Base-by-base conservation (phyloP, 35 echinoderm and acorn worm species). In the Heliocidaris erythrogramma region DNA sequence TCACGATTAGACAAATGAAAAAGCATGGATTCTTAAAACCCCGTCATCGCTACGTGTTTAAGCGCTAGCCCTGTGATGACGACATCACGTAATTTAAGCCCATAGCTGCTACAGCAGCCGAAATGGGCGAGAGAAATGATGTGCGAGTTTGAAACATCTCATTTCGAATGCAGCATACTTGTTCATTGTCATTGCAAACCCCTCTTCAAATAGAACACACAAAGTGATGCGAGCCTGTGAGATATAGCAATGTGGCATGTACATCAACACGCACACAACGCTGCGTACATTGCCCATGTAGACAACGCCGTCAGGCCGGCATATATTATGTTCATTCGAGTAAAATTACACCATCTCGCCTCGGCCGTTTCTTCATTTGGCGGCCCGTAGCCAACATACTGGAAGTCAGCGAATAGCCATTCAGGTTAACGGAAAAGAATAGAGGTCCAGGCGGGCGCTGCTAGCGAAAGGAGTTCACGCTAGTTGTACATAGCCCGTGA, bases 341-440 rank as follows among this genome's bases (percentile, higher is more conserved):
- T 78, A n/a, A n/a, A 78, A 18, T 78, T 78, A 78, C 65, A 78
- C 65, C 65, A 78, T 8, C 65, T 27, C 65, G 17, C 2, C 27
- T 78, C 65, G 65, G 65, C 17, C 65, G 65, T 7, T 78, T 78
- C 65, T 78, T 27, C 65, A 78, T 78, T 78, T 27, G 17, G 65
- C 65, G 27, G 65, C 18, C 8, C 65, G 65, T 78, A 78, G 65
- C 65, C 65, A 78, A 78, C 27, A n/a, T n/a, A 78, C 27, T 78
- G 65, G 61, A 78, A 78, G 65, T 78, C 65, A 78, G 65, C 65
- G 65, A 78, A 78, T 78, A 78, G 65, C 65, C 65, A 78, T 78
- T 78, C 65, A 78, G 65, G 27, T 78, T 78, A 4, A 18, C 65
- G 65, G 27, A 78, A 78, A 78, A 78, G 65, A 78, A 78, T n/a